Evolutionary conservation across 2,888 invertebrate species (phyloP), one percentile per base, ranked within the genome.

Genomic region (Stenurella melanura): DNA sequence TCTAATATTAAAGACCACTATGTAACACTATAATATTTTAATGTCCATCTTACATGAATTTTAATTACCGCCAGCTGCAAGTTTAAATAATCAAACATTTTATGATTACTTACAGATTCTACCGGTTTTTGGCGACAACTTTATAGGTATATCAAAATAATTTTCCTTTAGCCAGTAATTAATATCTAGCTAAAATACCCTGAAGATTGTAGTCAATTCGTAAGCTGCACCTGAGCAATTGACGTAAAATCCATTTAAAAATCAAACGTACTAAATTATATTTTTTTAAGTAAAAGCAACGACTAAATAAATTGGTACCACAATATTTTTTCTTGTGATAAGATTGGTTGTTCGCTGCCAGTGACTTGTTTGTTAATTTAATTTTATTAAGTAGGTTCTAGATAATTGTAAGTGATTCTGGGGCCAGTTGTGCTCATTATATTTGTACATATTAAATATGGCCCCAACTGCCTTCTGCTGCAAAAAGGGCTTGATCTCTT

Each of bases 401-500:
- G 82, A 78, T 82, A 80, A 76, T 78, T 79, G 78, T 84, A 83
- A 83, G 78, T 82, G 78, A 82, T 80, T 80, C 74, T 80, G 81
- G 83, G 84, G 83, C 80, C 81, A 78, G 77, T 79, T 83, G 83
- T 81, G 83, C 83, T 85, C 84, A 80, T 78, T 80, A 78, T 79
- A 78, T 79, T 80, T 86, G 84, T 85, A 85, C 79, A 85, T 84
- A 85, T 73, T 78, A 80, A 19, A 84, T 77, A 83, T 84, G 84
- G 84, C 84, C 85, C 84, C 83, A 83, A 83, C 82, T 86, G 85
- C 85, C 81, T 83, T 82, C 80, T 84, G 83, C 78, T 86, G 83
- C 83, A 82, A 73, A 79, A 86, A 85, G 85, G 86, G 87, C 86
- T 86, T 87, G 87, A 87, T 87, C 87, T 87, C 87, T 86, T 82